These are phyloP conservation scores for Daphoenositta chrysoptera DNA, from an alignment of 2,113 vertebrate genomes.

Conservation along the genomic window DNA sequence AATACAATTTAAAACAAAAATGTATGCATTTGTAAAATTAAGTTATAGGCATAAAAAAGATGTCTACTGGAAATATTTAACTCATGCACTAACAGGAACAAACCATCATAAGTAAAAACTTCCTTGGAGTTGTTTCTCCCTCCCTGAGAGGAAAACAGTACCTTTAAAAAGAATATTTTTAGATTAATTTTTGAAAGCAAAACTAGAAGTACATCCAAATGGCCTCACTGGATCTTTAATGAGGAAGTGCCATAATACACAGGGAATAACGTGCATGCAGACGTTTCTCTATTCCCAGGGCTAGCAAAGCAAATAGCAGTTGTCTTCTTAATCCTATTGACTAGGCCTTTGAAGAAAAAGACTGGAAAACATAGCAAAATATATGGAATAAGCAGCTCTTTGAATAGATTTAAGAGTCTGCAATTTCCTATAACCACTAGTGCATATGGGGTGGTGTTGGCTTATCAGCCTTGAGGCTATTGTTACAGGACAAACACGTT, in stretches of 20 bases:
- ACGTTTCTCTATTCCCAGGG: background rate
- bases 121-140: background rate
- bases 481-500: background rate
- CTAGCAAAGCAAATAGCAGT: background rate
- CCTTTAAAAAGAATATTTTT: background rate
- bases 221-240: background rate
- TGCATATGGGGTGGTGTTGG: rapidly evolving
- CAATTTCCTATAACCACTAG: background rate
- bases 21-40: background rate
- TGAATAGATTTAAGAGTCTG: background rate
- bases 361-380: background rate
- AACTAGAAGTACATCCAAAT: background rate
- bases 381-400: background rate
- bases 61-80: background rate
- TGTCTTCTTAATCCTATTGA: background rate
- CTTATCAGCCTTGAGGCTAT: background rate
- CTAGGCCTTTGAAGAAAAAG: background rate
- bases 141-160: background rate
- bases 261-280: background rate
- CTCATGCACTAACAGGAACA: background rate
- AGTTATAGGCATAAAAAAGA: background rate
- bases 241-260: background rate
- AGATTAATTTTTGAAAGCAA: background rate
- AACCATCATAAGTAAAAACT: background rate
- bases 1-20: background rate